Evolutionary conservation across 2,888 invertebrate species (phyloP).

Genomic region (Lasiommata megera): DNA sequence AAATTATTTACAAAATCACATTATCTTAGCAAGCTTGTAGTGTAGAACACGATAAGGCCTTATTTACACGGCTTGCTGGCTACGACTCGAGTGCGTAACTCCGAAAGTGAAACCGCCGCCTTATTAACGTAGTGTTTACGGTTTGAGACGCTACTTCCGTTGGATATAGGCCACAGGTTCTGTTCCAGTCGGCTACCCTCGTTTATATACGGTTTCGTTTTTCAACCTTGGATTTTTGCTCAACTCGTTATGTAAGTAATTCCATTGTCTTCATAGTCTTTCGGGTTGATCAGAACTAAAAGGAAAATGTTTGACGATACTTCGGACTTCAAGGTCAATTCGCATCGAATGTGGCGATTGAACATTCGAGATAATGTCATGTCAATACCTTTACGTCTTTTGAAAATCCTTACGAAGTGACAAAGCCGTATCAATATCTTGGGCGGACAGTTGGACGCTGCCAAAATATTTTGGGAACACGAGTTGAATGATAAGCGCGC

Average conservation of each 20-base stretch:
- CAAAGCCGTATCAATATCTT: conserved; percentile 20
- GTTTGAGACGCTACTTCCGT: conserved; percentile 60
- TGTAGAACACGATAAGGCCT: conserved; percentile 42
- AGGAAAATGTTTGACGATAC: conserved; percentile 5
- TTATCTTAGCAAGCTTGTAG: conserved; percentile 23
- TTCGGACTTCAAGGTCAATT: not conserved
- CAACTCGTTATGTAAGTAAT: conserved; percentile 49
- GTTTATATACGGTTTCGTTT: conserved; percentile 69
- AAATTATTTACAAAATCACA: conserved; percentile 28
- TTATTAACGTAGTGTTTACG: conserved; percentile 39
- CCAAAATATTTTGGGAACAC: conserved; percentile 53
- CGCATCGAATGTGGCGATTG: not conserved
- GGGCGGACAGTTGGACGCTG: conserved; percentile 42
- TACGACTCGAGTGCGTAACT: conserved; percentile 52
- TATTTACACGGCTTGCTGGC: conserved; percentile 61
- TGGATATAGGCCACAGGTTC: conserved; percentile 57
- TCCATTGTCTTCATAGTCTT: conserved; percentile 41
- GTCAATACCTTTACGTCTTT: conserved; percentile 3
- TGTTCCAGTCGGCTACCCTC: conserved; percentile 61
- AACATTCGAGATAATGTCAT: not conserved
- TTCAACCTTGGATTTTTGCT: conserved; percentile 60
- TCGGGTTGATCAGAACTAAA: conserved; percentile 28
- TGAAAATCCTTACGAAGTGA: conserved; percentile 5
- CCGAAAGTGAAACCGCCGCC: conserved; percentile 65
- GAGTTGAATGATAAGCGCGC: conserved; percentile 47